phyloP scores from a whole-genome alignment of 2,888 invertebrate genomes.

The Elaeidobius kamerunicus region DNA sequence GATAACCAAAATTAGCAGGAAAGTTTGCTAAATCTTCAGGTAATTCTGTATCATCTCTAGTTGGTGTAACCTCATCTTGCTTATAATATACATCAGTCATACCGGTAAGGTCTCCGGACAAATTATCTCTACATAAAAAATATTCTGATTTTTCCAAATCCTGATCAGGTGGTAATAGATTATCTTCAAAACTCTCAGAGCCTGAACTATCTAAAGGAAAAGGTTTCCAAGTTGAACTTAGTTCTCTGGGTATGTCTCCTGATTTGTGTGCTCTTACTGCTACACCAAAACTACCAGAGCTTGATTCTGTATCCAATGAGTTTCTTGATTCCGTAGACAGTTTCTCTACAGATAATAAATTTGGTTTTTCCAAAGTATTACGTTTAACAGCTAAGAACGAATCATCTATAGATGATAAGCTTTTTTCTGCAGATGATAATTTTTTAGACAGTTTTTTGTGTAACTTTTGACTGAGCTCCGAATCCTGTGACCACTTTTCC shows the following conservation, averaged over 20 bases:
- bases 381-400: slow-evolving; percentile 41
- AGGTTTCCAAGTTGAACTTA: slow-evolving; percentile 78
- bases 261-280: slow-evolving; percentile 57
- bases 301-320: slow-evolving; percentile 72
- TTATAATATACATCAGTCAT: slow-evolving; percentile 45
- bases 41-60: slow-evolving; percentile 63
- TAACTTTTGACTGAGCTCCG: slow-evolving; percentile 47
- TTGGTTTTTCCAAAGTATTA: slow-evolving; percentile 43
- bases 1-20: slow-evolving; percentile 72
- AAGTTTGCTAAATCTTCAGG: slow-evolving; percentile 76
- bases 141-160: slow-evolving; percentile 52
- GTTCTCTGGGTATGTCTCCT: slow-evolving; percentile 61
- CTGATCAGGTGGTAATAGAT: slow-evolving; percentile 73
- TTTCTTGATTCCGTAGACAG: slow-evolving; percentile 64
- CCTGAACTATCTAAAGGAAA: slow-evolving; percentile 83
- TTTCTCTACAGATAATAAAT: slow-evolving; percentile 45
- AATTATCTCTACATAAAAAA: slow-evolving; percentile 44
- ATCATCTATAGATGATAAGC: slow-evolving; percentile 47
- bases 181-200: slow-evolving; percentile 82
- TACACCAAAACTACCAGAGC: slow-evolving; percentile 71
- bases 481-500: slow-evolving; percentile 51
- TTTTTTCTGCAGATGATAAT: slow-evolving; percentile 47
- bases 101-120: slow-evolving; percentile 42
- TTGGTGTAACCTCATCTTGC: slow-evolving; percentile 53
- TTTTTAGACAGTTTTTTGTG: slow-evolving; percentile 48